These are phyloP conservation scores for Hyperoodon ampullatus DNA, from an alignment of 2,113 vertebrate genomes.

Conservation along the genomic window DNA sequence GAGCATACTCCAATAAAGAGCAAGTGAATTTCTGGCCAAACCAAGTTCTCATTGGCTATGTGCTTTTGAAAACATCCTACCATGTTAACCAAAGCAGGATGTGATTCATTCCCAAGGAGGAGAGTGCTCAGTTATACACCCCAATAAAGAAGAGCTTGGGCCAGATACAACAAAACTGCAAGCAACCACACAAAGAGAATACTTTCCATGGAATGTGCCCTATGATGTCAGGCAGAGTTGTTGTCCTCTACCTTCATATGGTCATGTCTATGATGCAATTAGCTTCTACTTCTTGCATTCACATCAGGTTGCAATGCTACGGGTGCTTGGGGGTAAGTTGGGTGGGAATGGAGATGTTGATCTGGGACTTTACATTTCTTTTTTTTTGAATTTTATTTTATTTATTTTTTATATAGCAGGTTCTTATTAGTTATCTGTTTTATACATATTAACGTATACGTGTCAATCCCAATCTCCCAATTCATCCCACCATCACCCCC, in stretches of 20 bases:
- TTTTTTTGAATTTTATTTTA: no score
- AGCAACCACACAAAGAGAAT: neutral
- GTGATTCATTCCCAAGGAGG: conserved; percentile 45
- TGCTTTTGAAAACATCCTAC: conserved; percentile 8
- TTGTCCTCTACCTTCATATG: neutral
- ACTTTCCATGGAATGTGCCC: neutral
- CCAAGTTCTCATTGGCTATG: neutral
- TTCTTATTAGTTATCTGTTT: no score
- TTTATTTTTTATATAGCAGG: neutral
- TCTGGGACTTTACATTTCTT: neutral
- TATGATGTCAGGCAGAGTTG: neutral
- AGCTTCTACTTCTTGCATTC: conserved; percentile 1
- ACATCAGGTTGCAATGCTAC: neutral
- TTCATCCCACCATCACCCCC: no score
- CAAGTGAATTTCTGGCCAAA: conserved; percentile 36
- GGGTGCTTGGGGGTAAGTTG: neutral
- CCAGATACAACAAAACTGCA: neutral
- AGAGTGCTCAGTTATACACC: neutral
- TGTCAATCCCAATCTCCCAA: no score
- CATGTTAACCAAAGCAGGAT: conserved; percentile 56
- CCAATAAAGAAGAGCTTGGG: neutral
- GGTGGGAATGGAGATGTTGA: neutral
- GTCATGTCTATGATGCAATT: neutral
- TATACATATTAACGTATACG: no score
- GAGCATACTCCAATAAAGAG: neutral